Conservation (phyloP, 2,888 invertebrate species). For the Chymomyza procnemis region DNA sequence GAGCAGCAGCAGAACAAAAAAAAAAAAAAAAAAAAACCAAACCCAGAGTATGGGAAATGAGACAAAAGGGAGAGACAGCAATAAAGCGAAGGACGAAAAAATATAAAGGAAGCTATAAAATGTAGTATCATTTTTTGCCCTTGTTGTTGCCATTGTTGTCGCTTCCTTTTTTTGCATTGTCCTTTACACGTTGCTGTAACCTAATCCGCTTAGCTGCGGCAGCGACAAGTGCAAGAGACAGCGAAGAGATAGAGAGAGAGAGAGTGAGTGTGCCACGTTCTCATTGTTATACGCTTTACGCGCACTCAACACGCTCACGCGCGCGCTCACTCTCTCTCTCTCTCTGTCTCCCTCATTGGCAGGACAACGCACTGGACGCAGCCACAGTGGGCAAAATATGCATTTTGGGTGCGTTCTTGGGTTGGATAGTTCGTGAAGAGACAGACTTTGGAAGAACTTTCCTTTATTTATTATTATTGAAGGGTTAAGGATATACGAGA, state of each 20-base stretch:
- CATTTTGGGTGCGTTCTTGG: no score
- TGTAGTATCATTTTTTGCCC: neutral
- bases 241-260: no score
- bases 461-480: no score
- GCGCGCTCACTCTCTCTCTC: neutral
- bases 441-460: no score
- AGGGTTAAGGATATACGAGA: no score
- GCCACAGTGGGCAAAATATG: no score
- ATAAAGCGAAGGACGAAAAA: neutral
- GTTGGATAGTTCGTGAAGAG: no score
- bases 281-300: neutral
- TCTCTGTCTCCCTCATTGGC: no score
- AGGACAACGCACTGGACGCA: no score
- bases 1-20: neutral
- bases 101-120: neutral
- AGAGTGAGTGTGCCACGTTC: neutral
- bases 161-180: conserved; percentile 41
- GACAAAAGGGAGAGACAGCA: neutral
- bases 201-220: conserved; percentile 53
- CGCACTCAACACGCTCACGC: neutral
- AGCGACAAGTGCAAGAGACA: neutral
- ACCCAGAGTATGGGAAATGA: neutral
- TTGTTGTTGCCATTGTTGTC: neutral
- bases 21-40: neutral
- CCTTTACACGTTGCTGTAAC: conserved; percentile 61